A percentile compares a stretch with the other conserved stretches of the same genome.
Evolutionary conservation across 2,113 vertebrate species (phyloP).

Genomic region (Calyptommatus sinebrachiatus): DNA sequence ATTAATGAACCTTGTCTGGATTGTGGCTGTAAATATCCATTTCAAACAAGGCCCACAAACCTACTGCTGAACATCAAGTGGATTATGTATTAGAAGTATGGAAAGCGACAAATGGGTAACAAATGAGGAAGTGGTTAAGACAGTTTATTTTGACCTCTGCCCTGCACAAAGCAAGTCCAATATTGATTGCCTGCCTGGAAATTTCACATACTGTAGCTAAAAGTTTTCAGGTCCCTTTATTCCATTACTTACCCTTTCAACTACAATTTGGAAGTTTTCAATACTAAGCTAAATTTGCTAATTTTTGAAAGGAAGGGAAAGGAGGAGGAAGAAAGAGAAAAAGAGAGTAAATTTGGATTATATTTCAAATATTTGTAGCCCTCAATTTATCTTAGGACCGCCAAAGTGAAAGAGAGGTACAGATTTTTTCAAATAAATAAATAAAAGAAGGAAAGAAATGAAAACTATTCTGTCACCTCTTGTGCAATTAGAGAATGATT

Average conservation of each 20-base stretch:
- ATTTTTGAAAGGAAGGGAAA: slow-evolving; percentile 38
- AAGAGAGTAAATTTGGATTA: too few species aligned
- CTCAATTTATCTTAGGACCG: too few species aligned
- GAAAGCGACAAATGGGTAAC: slow-evolving; percentile 20
- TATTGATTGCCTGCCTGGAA: slow-evolving; percentile 13
- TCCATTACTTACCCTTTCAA: slow-evolving; percentile 17
- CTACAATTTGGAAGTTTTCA: background rate
- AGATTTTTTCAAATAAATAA: too few species aligned
- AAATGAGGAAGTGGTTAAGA: slow-evolving; percentile 9
- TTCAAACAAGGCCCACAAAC: slow-evolving; percentile 18
- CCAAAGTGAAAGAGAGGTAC: background rate
- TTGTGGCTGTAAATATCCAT: slow-evolving; percentile 14
- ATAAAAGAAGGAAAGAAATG: background rate
- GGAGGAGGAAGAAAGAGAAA: background rate
- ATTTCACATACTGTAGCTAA: slow-evolving; percentile 26
- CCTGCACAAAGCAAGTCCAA: background rate
- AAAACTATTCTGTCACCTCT: background rate
- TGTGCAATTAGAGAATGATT: background rate
- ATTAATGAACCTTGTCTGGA: background rate
- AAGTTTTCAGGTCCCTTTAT: slow-evolving; percentile 19
- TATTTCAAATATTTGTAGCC: too few species aligned
- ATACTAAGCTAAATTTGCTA: slow-evolving; percentile 5
- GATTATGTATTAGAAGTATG: slow-evolving; percentile 12
- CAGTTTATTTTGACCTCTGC: slow-evolving; percentile 11
- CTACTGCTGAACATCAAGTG: slow-evolving; percentile 6